Evolutionary conservation across 1,140 invertebrate genomes (phyloP), one percentile per base, ranked within the genome.

Genomic region (Aradophagus sp.): DNA sequence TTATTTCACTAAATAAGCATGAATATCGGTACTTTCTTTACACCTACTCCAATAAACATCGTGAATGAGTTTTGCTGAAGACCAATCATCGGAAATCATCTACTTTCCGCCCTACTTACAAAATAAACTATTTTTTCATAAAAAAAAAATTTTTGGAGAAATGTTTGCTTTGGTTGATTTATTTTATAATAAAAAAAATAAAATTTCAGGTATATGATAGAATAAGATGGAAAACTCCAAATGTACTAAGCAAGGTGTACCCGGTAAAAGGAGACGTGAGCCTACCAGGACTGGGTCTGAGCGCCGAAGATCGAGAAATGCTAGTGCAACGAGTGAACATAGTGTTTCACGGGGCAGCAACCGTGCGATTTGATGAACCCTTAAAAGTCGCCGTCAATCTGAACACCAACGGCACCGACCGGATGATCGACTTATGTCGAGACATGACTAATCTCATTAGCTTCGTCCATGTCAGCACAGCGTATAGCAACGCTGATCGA

Each of bases 271-370:
- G 96, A 2, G 92, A 93, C 73, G 86, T 93, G 0, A 75, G 91
- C 8, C 59, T 84, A 16, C 86, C 88, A 5, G 85, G 88, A 38
- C 79, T 93, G 0, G 92, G 95, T 0, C 80, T 94, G 1, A 88
- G 87, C 14, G 74, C 84, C 0, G 84, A 87, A 1, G 85, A 87
- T 19, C 79, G 88, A 7, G 79, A 88, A 45, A 78, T 87, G 71
- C 86, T 99, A 4, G 85, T 86, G 29, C 85, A 92, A 10, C 89
- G 91, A 52, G 93, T 97, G 26, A 89, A 92, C 15, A 89, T 98
- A 29, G 94, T 98, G 0, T 97, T 97, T 80, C 97, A 99, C 79
- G 92, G 93, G 55, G 97, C 96, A 0, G 97, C 97, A 2, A 97
- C 95, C 0, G 90, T 94, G 0, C 88, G 89, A 29, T 86, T 94